Base-by-base conservation (phyloP, 1,140 invertebrate genomes). In the Hypothenemus hampei region DNA sequence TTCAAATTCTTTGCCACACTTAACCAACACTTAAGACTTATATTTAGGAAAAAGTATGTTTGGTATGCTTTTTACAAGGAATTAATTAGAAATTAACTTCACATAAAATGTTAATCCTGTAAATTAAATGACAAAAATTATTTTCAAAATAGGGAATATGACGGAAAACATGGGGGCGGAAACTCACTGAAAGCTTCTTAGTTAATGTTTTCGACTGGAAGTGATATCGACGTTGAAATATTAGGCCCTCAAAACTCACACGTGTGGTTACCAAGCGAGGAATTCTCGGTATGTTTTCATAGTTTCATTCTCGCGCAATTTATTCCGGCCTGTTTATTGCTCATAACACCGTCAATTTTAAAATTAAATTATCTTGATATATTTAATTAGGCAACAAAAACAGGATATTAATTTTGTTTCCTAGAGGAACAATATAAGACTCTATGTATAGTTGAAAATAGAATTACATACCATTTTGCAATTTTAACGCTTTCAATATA, bases 1-100 rank as follows among this genome's bases (percentile, higher is more conserved):
- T 43, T 52, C 40, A 52, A 52, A 52, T 52, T 43, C 49, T 26
- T 43, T 26, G 13, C 16, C 24, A 52, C 44, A 52, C 49, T 52
- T 52, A 20, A 37, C 7, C 16, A 20, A 52, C 44, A 52, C 49
- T 52, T 52, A 20, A 37, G 10, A 13, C 40, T n/a, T 13, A 52
- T 52, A 52, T 35, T 44, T 44, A 11, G 19, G 18, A 52, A 26
- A 44, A 31, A 22, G 19, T 5, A 33, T 52, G 49, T 52, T 31
- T 7, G 19, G n/a, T 13, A 52, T 20, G 24, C 23, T 16, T 40
- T 40, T 24, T 44, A 19, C 23, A 16, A 18, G 11, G 11, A 31
- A 31, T 13, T 31, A 11, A 11, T 31, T 8, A 8, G 10, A 11
- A 31, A 31, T 37, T 37, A 37, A 37, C 11, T 37, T 37, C n/a